Base-by-base conservation (phyloP, 2,113 vertebrate species). In the Gnathonemus longibarbis region DNA sequence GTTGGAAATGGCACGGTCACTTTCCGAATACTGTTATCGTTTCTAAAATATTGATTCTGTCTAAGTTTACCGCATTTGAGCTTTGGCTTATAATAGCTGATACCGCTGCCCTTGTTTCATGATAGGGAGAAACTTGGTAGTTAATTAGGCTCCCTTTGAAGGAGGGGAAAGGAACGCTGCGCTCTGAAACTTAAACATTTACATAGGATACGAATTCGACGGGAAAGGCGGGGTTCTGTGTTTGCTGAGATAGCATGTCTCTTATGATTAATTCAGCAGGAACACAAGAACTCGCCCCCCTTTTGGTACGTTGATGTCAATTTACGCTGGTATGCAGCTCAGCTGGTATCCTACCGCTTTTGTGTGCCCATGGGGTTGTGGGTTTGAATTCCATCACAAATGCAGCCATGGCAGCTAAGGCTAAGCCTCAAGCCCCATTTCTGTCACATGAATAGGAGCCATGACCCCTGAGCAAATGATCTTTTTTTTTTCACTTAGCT, bases 151-250 rank as follows among this genome's bases (percentile, higher is more conserved):
- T 56, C 50, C 10, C 85, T 87, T 87, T 87, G 85, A 87, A 87
- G 85, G 48, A 35, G 84, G 48, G 85, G 85, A 31, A 53, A 53
- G 50, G 2, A 53, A 27, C n/a, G 49, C 5, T 31, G 15, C 17
- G n/a, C n/a, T 35, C 50, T 87, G 15, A 87, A 52, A 53, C 50
- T 52, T 87, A 87, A 87, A 87, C 85, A 87, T 53, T 52, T 52
- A 53, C 85, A 87, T 56, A 53, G 50, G 50, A 42, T 53, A 31
- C 27, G 6, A 27, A 17, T 56, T 42, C 35, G 21, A 46, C 19
- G n/a, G 56, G 46, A 42, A 88, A 45, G 10, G 9, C 39, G 45
- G 52, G 42, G 53, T 52, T 27, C n/a, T 58, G 50, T 53, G 27
- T 45, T 88, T 39, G 52, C 35, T 66, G 53, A 87, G 85, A 53